Evolutionary conservation across 1,140 invertebrate genomes (phyloP).

Genomic region (Trichonephila clavata): DNA sequence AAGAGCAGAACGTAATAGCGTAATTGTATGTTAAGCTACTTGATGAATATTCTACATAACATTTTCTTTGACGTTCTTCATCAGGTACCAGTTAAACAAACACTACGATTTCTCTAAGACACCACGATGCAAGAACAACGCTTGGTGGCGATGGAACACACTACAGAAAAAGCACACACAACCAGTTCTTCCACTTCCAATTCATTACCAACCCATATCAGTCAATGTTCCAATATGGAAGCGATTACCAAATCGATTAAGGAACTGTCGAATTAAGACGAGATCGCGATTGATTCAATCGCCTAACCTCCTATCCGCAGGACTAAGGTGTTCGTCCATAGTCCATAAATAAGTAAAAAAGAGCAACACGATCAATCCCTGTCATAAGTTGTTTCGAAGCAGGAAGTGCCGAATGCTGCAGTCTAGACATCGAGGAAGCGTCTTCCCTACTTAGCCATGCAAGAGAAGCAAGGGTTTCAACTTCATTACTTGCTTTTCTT

Average conservation of each 20-base stretch:
- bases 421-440: conserved; percentile 3
- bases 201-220: conserved; percentile 17
- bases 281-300: conserved; percentile 22
- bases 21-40: no score
- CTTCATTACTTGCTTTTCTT: conserved; percentile 16
- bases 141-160: neutral
- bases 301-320: neutral
- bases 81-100: no score
- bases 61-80: no score
- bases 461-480: conserved; percentile 27
- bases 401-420: neutral
- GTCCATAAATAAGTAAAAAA: neutral
- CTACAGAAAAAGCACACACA: neutral
- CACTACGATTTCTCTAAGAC: no score
- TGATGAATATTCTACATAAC: no score
- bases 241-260: conserved; percentile 30
- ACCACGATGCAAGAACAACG: neutral
- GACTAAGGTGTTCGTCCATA: neutral
- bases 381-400: neutral
- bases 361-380: neutral
- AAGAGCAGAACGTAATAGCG: no score
- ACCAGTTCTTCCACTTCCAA: neutral
- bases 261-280: neutral
- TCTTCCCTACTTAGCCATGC: conserved; percentile 6
- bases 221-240: conserved; percentile 16